Conservation (phyloP, 2,113 vertebrate species). For the Centropus unirufus region DNA sequence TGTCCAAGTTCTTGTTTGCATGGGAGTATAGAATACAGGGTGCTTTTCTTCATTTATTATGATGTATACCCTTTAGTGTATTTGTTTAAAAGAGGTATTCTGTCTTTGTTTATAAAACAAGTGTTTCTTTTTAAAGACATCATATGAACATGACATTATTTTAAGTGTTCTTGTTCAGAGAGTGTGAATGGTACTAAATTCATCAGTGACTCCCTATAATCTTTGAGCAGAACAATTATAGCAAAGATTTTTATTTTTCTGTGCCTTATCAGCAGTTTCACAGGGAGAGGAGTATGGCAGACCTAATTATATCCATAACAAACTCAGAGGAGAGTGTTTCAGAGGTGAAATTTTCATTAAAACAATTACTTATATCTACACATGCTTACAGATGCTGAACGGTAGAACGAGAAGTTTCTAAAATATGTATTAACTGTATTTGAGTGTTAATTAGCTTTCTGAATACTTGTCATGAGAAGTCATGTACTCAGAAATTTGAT, state of each 20-base stretch:
- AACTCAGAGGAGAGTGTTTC: conserved; percentile 57
- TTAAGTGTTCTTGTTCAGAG: conserved; percentile 59
- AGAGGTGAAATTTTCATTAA: conserved; percentile 75
- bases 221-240: conserved; percentile 73
- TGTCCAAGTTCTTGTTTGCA: not conserved
- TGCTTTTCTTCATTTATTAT: not conserved
- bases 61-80: not conserved
- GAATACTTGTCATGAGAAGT: conserved; percentile 56
- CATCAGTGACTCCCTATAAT: conserved; percentile 64
- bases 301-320: conserved; percentile 73
- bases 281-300: conserved; percentile 64
- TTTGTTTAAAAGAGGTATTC: not conserved
- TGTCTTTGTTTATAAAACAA: not conserved
- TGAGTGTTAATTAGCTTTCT: conserved; percentile 54
- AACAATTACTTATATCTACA: conserved; percentile 73
- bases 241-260: conserved; percentile 69
- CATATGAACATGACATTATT: conserved; percentile 65
- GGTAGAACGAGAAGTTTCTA: conserved; percentile 26
- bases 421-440: conserved; percentile 53
- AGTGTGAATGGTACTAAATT: conserved; percentile 65
- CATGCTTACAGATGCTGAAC: conserved; percentile 47
- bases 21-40: not conserved
- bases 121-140: conserved; percentile 60
- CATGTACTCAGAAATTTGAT: conserved; percentile 32
- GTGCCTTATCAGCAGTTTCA: conserved; percentile 71